Evolutionary conservation across 2,113 vertebrate species (phyloP).

Genomic region (Xyrauchen texanus): DNA sequence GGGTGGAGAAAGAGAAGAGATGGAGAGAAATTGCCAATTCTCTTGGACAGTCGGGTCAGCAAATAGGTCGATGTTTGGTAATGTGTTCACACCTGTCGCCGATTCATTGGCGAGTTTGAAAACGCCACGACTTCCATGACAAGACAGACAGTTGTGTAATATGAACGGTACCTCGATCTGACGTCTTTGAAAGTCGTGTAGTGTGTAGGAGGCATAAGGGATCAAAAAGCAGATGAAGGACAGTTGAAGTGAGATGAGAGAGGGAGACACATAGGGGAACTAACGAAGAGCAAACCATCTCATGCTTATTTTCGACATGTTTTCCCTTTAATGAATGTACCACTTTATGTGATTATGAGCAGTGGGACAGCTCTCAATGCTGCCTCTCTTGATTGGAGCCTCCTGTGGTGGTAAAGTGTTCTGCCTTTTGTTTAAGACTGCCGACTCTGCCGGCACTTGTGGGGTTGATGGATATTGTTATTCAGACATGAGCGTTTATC

Average conservation of each 20-base stretch:
- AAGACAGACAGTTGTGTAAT: too few species aligned
- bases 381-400: slow-evolving; percentile 50
- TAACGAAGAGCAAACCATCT: not conserved
- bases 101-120: too few species aligned
- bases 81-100: too few species aligned
- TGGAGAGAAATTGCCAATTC: too few species aligned
- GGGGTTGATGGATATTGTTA: slow-evolving; percentile 54
- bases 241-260: not conserved
- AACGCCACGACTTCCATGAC: too few species aligned
- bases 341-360: slow-evolving; percentile 57
- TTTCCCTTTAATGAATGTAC: slow-evolving; percentile 33
- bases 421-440: slow-evolving; percentile 52
- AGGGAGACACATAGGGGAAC: not conserved
- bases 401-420: slow-evolving; percentile 44
- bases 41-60: too few species aligned
- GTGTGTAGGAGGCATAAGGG: too few species aligned
- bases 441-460: slow-evolving; percentile 34
- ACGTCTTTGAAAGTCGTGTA: too few species aligned
- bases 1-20: too few species aligned
- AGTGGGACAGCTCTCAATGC: slow-evolving; percentile 44
- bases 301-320: slow-evolving; percentile 33
- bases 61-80: too few species aligned
- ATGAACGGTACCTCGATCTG: too few species aligned
- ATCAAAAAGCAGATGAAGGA: not conserved
- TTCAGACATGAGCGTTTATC: slow-evolving; percentile 40